Evolutionary conservation across 1,140 invertebrate species (phyloP), one percentile per base, ranked within the genome.

Genomic region (Galendromus occidentalis): DNA sequence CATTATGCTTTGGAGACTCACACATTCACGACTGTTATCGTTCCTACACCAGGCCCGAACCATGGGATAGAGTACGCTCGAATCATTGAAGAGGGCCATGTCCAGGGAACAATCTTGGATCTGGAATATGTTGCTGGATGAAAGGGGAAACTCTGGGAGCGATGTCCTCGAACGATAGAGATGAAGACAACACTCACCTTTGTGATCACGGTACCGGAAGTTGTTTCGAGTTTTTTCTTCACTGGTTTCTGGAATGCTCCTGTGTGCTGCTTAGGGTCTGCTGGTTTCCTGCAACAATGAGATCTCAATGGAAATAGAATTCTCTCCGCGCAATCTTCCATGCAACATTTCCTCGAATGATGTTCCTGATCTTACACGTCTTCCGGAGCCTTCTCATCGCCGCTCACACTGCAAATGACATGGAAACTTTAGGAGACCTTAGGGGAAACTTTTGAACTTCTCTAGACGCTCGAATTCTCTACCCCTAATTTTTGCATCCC

Each of bases 41-140:
- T 59, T 59, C 12, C 51, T 25, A 59, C 51, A 59, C 51, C 51
- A 59, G 9, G 51, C 51, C 25, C 51, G 51, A 59, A 59, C 51
- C 51, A 59, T 59, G 14, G 51, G 51, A 22, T 59, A 59, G 12
- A 59, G 22, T 9, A 33, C 25, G 25, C 25, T 29, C 25, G 25
- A 33, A 29, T 33, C 51, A 25, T 22, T 33, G 22, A 59, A 59
- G 33, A 29, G 25, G 14, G 51, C 51, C 51, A 59, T 59, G 51
- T 59, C 51, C 6, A 59, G 14, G 12, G 51, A 59, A 9, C 51
- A 59, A 25, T 59, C 51, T 14, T 29, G 51, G 22, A 59, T 59
- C 51, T 59, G 51, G 25, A 59, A 59, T 4, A 47, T 59, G 14
- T 5, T 9, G 25, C 20, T 47, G 45, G 28, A 22, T 6, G 51